Evolutionary conservation across 2,888 invertebrate species (phyloP), one percentile per base, ranked within the genome.

Genomic region (Trissonchulus sp.): DNA sequence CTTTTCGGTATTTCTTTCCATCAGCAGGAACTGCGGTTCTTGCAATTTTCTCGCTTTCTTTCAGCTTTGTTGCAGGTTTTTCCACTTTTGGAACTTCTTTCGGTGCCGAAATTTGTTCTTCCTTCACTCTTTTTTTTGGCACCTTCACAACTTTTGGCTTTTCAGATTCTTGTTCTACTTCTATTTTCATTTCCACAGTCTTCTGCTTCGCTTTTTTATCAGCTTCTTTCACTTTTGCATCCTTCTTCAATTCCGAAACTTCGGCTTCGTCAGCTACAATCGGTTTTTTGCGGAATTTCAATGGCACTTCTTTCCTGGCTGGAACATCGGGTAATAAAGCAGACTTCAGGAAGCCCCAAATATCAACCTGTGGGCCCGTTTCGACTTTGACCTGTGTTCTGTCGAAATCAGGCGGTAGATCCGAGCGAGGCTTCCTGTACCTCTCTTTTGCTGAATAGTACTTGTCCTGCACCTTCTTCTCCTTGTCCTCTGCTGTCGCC

Each of bases 111-210:
- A n/a, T n/a, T n/a, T 48, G 48, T 48, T 48, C 48, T 48, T 48
- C 48, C 48, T 48, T n/a, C n/a, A n/a, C n/a, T n/a, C n/a, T 48
- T 48, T 48, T 48, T 23, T 48, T 48, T 48, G 48, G 48, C 48
- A 23, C 8, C 48, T 48, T 48, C 48, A 48, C 48, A 15, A 15
- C 48, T 8, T 23, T 48, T 48, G 48, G 48, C 48, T 48, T 48
- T 48, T 48, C 48, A 48, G 23, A 23, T 48, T 23, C 8, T 48
- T 48, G 48, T 23, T 48, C 23, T 23, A 23, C 23, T 48, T 48
- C 48, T 48, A 15, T 48, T 48, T 48, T 23, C 48, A 15, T 23
- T n/a, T n/a, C n/a, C n/a, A n/a, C n/a, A n/a, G n/a, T n/a, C n/a
- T n/a, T n/a, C n/a, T n/a, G n/a, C n/a, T n/a, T n/a, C n/a, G n/a